Percentiles rank a stretch among this genome's conserved stretches.
phyloP scores from a whole-genome alignment of 2,888 invertebrate genomes.

The Stegophylla sp. region DNA sequence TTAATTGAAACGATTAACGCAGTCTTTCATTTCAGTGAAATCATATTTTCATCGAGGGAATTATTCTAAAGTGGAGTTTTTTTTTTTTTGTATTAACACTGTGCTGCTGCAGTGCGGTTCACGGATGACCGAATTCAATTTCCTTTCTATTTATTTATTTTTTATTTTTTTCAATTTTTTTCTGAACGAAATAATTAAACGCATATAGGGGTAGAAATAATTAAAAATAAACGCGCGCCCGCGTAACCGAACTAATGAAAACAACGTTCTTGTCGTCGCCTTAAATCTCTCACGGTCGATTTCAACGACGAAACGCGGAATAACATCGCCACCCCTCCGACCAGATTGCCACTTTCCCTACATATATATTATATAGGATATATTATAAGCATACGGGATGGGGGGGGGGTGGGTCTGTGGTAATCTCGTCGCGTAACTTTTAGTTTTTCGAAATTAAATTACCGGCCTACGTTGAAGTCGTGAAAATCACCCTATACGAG shows the following conservation, averaged over 20 bases:
- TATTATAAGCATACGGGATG: too few species aligned
- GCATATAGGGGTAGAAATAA: conserved; percentile 4
- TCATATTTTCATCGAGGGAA: not conserved
- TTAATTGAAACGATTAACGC: not conserved
- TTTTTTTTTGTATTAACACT: not conserved
- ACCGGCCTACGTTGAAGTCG: not conserved
- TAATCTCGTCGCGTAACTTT: not conserved
- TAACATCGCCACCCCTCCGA: not conserved
- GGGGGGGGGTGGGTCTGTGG: not conserved
- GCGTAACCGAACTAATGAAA: conserved; percentile 4
- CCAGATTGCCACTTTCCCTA: not conserved
- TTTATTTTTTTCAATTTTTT: not conserved
- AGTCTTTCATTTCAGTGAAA: not conserved
- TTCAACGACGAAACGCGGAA: conserved; percentile 18
- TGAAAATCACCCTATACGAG: not conserved
- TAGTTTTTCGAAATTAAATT: conserved; percentile 30
- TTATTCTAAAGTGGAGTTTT: not conserved
- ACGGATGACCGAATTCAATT: conserved; percentile 41
- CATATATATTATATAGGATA: too few species aligned
- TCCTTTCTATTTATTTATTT: too few species aligned
- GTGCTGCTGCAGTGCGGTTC: not conserved
- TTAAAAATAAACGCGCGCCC: conserved; percentile 28
- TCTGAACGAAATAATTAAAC: conserved; percentile 21
- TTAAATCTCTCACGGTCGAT: conserved; percentile 3
- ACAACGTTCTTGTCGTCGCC: not conserved